phyloP scores from a whole-genome alignment of 2,113 vertebrate genomes.

The Pygoscelis antarcticus region DNA sequence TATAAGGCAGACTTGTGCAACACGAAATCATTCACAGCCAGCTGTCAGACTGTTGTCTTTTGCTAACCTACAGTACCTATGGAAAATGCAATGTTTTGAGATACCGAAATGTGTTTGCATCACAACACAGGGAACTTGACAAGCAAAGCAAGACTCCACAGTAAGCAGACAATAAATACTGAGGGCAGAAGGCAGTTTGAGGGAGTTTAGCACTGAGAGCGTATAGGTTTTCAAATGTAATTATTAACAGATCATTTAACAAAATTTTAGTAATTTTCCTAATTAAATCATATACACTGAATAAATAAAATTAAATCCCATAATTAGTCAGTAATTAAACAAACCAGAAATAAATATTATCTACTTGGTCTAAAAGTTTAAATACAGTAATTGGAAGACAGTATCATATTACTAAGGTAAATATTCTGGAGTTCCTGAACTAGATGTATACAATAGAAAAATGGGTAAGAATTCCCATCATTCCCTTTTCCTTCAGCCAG shows the following conservation, averaged over 20 bases:
- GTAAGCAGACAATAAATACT: not conserved
- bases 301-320: not conserved
- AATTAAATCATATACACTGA: not conserved
- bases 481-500: not conserved
- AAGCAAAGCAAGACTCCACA: not conserved
- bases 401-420: not conserved
- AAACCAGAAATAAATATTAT: not conserved
- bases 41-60: not conserved
- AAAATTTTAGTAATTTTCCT: not conserved
- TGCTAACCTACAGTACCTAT: not conserved
- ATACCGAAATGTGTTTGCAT: not conserved
- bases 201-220: not conserved
- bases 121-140: not conserved
- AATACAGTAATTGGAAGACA: not conserved
- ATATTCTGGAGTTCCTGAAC: not conserved
- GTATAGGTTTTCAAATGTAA: not conserved
- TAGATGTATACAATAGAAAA: not conserved
- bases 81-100: not conserved
- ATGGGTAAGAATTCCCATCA: not conserved
- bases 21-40: not conserved
- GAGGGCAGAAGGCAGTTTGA: not conserved
- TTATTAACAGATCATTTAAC: not conserved
- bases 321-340: not conserved
- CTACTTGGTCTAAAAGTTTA: not conserved
- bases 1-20: not conserved